A percentile compares a stretch with the other conserved stretches of the same genome.
phyloP scores from a whole-genome alignment of 1,140 invertebrate genomes.

The Sitodiplosis mosellana region DNA sequence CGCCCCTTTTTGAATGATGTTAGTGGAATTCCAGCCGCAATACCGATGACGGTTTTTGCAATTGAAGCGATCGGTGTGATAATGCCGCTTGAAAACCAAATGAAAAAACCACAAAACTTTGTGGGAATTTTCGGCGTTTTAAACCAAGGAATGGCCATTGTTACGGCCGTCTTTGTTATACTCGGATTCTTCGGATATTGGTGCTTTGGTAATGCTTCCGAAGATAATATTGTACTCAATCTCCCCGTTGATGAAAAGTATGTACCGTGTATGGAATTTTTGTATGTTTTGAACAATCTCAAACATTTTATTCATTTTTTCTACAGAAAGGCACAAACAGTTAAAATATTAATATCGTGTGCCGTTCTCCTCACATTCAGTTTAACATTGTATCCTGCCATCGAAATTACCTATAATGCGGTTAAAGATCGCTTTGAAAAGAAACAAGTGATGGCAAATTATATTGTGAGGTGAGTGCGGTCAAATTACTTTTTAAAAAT shows the following conservation, averaged over 20 bases:
- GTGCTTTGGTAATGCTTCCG: slow-evolving; percentile 45
- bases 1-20: slow-evolving; percentile 24
- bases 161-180: slow-evolving; percentile 69
- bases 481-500: too few species aligned
- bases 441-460: slow-evolving; percentile 52
- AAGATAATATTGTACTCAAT: slow-evolving; percentile 58
- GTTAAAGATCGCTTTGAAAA: slow-evolving; percentile 52
- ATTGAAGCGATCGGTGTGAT: slow-evolving; percentile 75
- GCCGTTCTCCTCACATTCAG: slow-evolving; percentile 86
- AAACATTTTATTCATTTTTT: too few species aligned
- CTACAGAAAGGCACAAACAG: slow-evolving; percentile 62
- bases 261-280: too few species aligned
- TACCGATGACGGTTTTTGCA: slow-evolving; percentile 54
- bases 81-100: slow-evolving; percentile 81
- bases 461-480: slow-evolving; percentile 54
- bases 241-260: slow-evolving; percentile 46
- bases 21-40: slow-evolving; percentile 46
- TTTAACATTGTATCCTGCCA: slow-evolving; percentile 90
- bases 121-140: slow-evolving; percentile 68
- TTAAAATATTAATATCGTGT: slow-evolving; percentile 69
- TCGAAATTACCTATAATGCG: slow-evolving; percentile 58
- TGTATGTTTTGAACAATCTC: too few species aligned
- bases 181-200: slow-evolving; percentile 79
- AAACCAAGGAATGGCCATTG: slow-evolving; percentile 72
- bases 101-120: slow-evolving; percentile 69